These are phyloP conservation scores for Tetramorium bicarinatum DNA, from an alignment of 2,888 invertebrate species.

Conservation along the genomic window DNA sequence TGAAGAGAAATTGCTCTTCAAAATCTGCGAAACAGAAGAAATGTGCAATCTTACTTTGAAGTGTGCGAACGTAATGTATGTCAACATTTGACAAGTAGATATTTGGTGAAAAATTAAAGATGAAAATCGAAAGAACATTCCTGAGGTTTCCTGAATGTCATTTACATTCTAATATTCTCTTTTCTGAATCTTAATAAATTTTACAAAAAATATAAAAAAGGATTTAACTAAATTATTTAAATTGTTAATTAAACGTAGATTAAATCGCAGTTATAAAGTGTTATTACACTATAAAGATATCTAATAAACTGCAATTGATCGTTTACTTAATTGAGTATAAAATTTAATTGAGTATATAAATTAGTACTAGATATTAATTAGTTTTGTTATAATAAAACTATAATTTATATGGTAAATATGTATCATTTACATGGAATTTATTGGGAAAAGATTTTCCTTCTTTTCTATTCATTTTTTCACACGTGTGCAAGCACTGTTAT, in stretches of 20 bases:
- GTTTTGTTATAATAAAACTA: neutral
- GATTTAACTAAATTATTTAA: neutral
- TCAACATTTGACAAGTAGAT: neutral
- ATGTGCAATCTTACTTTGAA: neutral
- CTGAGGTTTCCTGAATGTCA: neutral
- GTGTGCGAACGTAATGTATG: neutral
- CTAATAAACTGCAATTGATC: neutral
- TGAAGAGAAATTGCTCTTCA: neutral
- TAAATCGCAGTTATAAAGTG: neutral
- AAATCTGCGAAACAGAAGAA: neutral
- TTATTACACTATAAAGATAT: neutral
- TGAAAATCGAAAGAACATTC: neutral
- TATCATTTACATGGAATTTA: neutral
- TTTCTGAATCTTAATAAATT: neutral
- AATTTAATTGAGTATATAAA: constrained; percentile 4
- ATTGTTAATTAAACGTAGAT: neutral
- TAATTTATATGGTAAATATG: neutral
- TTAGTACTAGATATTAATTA: neutral
- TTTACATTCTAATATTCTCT: neutral
- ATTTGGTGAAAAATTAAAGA: neutral
- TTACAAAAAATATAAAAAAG: neutral
- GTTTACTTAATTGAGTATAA: neutral
- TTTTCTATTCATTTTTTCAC: neutral
- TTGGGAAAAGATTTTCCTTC: neutral
- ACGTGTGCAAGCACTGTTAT: neutral